Evolutionary conservation across 2,888 invertebrate genomes (phyloP), one percentile per base, ranked within the genome.

Genomic region (Deilephila porcellus): DNA sequence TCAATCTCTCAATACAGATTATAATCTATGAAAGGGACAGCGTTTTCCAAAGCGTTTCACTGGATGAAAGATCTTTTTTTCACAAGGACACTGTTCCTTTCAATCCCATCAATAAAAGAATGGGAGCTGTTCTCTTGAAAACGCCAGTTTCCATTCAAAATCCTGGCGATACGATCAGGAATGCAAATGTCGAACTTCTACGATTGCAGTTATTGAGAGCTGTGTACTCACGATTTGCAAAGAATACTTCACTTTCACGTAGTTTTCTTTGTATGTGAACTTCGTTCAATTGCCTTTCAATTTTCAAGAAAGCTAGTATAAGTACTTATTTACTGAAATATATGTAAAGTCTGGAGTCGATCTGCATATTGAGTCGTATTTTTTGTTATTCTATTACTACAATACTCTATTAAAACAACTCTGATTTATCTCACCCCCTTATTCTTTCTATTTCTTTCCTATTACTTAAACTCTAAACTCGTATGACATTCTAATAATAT

Each of bases 121-220:
- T 20, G 20, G 20, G 6, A 25, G 34, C 34, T 37, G 11, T 63
- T 37, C 34, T 63, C 8, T 34, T 34, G 8, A 19, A 60, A 62
- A 37, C 32, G 5, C 25, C 25, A 60, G 32, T 53, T 52, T 63
- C 25, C 63, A 20, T 53, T 20, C 20, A 53, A 60, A 20, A 60
- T 11, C 45, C 45, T 52, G 76, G 75, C 79, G 80, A 77, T 77
- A 25, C 71, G 76, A 81, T 79, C 76, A 73, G 34, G 62, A 75
- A 85, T 82, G 85, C 83, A 82, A 81, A 82, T 81, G 78, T 76
- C 77, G 34, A 80, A 84, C 73, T 80, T 81, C 74, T 74, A 78
- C 77, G 76, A 74, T 80, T 78, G 81, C 78, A 79, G 80, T 71
- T 59, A 71, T 74, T 74, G 74, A 60, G 62, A 14, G 60, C 59